phyloP scores from a whole-genome alignment of 2,113 vertebrate species.

The Ptilonorhynchus violaceus region DNA sequence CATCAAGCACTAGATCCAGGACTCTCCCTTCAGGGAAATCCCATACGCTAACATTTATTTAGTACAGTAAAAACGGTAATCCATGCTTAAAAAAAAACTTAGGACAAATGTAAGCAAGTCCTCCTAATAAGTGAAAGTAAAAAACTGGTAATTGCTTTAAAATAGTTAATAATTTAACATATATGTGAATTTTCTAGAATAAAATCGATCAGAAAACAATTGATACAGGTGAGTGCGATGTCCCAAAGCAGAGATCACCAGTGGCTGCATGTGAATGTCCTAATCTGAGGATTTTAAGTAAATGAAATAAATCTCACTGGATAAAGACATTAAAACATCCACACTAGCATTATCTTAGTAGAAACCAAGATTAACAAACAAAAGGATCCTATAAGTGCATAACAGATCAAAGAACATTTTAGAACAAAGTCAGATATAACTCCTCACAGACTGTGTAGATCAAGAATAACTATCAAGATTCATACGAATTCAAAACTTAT shows the following conservation, averaged over 20 bases:
- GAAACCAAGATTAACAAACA: neutral
- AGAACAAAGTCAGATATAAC: accelerated
- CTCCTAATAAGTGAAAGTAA: neutral
- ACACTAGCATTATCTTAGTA: neutral
- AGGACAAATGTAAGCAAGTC: neutral
- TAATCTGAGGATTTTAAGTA: neutral
- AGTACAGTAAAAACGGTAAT: neutral
- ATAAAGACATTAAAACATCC: neutral
- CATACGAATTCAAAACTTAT: neutral
- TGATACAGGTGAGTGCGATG: neutral
- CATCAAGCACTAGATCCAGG: neutral
- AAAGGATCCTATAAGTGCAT: accelerated
- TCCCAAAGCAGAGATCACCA: neutral
- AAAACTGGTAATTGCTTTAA: neutral
- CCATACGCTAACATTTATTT: neutral
- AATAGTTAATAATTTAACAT: neutral
- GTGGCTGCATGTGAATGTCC: neutral
- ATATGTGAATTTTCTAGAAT: neutral
- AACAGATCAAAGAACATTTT: neutral
- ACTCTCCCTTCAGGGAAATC: neutral
- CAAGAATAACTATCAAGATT: neutral
- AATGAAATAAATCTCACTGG: neutral
- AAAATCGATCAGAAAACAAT: neutral
- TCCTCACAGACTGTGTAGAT: neutral
- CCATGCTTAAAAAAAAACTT: neutral